Percentiles rank a stretch among this genome's conserved stretches.
Evolutionary conservation across 1,140 invertebrate genomes (phyloP).

Genomic region (Notospermus geniculatus): DNA sequence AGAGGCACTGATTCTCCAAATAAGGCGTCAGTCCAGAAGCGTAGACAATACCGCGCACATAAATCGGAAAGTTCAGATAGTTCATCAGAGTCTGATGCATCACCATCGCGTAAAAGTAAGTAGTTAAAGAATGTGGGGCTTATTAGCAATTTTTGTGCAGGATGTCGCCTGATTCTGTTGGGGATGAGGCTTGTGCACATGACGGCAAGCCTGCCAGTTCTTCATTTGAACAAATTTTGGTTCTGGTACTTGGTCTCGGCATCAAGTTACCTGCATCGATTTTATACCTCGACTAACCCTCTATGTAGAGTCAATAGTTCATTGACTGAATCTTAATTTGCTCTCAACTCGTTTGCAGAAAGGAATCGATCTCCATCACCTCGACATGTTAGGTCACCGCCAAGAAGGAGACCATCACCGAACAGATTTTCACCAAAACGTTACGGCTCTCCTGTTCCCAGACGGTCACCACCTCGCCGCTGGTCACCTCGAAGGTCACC

Average conservation of each 20-base stretch:
- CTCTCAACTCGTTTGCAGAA: neutral
- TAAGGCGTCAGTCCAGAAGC: conserved; percentile 75
- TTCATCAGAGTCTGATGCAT: conserved; percentile 48
- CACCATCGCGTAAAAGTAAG: neutral
- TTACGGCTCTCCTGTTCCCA: neutral
- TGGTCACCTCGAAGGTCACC: conserved; percentile 13
- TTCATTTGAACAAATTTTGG: too few species aligned
- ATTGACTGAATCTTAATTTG: neutral
- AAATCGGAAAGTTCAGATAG: conserved; percentile 70
- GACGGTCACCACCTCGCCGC: conserved; percentile 13
- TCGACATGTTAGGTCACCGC: conserved; percentile 3
- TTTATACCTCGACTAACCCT: too few species aligned
- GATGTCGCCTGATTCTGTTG: too few species aligned
- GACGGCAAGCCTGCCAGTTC: too few species aligned
- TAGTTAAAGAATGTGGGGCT: neutral
- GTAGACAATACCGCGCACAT: conserved; percentile 78
- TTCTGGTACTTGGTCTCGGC: too few species aligned
- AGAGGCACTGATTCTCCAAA: conserved; percentile 67
- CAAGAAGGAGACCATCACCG: neutral
- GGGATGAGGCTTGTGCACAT: too few species aligned
- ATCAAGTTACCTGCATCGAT: too few species aligned
- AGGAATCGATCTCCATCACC: neutral
- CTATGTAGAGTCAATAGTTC: too few species aligned
- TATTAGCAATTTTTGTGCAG: too few species aligned
- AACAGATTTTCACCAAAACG: neutral